A percentile compares a stretch with the other conserved stretches of the same genome.
phyloP scores from a whole-genome alignment of 2,888 invertebrate genomes.

The Teleogryllus oceanicus region DNA sequence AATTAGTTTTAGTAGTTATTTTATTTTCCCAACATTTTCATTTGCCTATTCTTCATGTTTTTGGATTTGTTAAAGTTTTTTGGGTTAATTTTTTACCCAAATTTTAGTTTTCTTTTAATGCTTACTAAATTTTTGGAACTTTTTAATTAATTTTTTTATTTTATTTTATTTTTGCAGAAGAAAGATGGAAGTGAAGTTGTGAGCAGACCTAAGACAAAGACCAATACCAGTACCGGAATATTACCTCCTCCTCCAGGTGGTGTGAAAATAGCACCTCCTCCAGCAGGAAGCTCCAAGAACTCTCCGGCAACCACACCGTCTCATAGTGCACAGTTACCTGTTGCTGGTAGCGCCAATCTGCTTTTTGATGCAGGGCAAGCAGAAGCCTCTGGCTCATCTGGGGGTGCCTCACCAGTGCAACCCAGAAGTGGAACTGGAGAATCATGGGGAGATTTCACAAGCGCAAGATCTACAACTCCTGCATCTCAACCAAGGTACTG shows the following conservation, averaged over 20 bases:
- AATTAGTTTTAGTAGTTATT: no score
- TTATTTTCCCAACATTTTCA: no score
- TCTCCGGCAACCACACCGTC: conserved; percentile 56
- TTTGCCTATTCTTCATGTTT: no score
- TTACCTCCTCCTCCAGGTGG: conserved; percentile 82
- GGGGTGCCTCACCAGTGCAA: conserved; percentile 50
- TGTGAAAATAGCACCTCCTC: conserved; percentile 72
- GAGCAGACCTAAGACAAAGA: conserved; percentile 59
- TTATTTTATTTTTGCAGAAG: conserved; percentile 56
- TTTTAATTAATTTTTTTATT: no score
- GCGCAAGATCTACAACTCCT: conserved; percentile 41
- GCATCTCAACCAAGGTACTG: conserved; percentile 45
- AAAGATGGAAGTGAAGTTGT: conserved; percentile 78
- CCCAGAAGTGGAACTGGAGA: conserved; percentile 53
- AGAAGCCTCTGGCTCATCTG: conserved; percentile 41
- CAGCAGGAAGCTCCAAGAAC: conserved; percentile 57
- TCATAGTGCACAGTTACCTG: conserved; percentile 36
- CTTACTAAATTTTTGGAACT: no score
- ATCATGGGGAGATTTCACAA: conserved; percentile 76
- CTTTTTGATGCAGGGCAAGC: no score
- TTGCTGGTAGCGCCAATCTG: conserved; percentile 47
- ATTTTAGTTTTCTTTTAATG: no score
- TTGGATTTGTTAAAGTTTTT: no score
- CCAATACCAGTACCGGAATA: conserved; percentile 54
- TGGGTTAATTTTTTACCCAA: no score